These are phyloP conservation scores for Eidolon dupreanum DNA, from an alignment of 2,797 vertebrate species.

Conservation along the genomic window DNA sequence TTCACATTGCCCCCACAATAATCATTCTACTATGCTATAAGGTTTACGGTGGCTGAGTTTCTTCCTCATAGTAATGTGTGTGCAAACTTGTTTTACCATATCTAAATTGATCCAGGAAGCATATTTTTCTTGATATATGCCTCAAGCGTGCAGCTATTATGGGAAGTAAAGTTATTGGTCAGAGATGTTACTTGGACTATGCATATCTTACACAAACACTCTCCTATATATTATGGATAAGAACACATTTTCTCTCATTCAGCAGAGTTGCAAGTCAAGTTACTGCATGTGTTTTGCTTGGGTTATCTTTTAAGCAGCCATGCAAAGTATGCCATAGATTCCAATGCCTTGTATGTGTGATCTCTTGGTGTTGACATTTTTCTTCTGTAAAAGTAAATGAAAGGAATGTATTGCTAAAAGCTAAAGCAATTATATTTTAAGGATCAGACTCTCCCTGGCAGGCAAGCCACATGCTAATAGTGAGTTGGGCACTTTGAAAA, in stretches of 20 bases:
- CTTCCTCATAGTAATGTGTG: constrained; percentile 25
- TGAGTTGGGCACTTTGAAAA: neutral
- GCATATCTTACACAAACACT: constrained; percentile 65
- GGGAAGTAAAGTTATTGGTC: constrained; percentile 60
- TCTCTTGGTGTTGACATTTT: constrained; percentile 50
- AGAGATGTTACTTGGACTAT: constrained; percentile 43
- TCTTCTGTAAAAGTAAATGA: constrained; percentile 45
- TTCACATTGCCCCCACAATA: neutral
- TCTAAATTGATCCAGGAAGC: constrained; percentile 70
- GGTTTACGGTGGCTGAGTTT: neutral
- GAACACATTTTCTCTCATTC: constrained; percentile 3
- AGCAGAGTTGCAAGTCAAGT: neutral
- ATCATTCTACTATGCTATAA: neutral
- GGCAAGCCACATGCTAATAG: neutral
- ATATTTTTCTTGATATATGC: constrained; percentile 55
- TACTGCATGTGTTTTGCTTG: neutral
- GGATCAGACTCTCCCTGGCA: neutral
- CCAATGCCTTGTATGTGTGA: neutral
- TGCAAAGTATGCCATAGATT: constrained; percentile 28
- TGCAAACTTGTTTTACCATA: constrained; percentile 60
- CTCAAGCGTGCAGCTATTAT: constrained; percentile 47
- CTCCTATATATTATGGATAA: neutral
- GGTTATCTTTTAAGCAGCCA: constrained; percentile 44
- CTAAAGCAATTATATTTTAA: constrained; percentile 26
- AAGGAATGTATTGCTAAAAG: constrained; percentile 31